Conservation (phyloP, 2,888 invertebrate species). For the Bombylius discolor region DNA sequence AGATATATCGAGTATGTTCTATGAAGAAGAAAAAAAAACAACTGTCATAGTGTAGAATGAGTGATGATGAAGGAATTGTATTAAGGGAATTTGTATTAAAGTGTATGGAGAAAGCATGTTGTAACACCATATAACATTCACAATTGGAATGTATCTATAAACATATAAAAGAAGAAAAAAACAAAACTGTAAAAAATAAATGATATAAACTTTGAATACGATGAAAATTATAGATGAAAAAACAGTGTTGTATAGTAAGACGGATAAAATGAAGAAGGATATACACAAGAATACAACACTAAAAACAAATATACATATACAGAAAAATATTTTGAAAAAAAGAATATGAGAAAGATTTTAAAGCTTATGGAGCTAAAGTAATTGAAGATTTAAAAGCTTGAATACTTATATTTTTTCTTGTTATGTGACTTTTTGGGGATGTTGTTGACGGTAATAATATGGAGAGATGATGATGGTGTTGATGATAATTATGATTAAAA, state of each 20-base stretch:
- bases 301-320: not conserved
- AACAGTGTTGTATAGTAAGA: not conserved
- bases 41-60: too few relatives aligned
- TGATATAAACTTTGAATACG: too few relatives aligned
- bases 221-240: too few relatives aligned
- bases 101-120: too few relatives aligned
- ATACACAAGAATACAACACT: not conserved
- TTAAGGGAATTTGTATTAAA: too few relatives aligned
- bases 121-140: too few relatives aligned
- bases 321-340: not conserved
- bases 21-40: too few relatives aligned
- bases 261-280: not conserved
- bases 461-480: not conserved
- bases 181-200: too few relatives aligned
- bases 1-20: too few relatives aligned
- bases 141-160: not conserved
- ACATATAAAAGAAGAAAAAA: not conserved
- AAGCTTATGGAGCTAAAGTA: slow-evolving; percentile 22
- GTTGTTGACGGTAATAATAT: not conserved
- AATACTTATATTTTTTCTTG: slow-evolving; percentile 8
- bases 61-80: too few relatives aligned
- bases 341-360: slow-evolving; percentile 12
- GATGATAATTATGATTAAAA: not conserved
- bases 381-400: slow-evolving; percentile 24
- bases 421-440: not conserved